Evolutionary conservation across 2,113 vertebrate species (phyloP).

Genomic region (Rhinopomastus cyanomelas): DNA sequence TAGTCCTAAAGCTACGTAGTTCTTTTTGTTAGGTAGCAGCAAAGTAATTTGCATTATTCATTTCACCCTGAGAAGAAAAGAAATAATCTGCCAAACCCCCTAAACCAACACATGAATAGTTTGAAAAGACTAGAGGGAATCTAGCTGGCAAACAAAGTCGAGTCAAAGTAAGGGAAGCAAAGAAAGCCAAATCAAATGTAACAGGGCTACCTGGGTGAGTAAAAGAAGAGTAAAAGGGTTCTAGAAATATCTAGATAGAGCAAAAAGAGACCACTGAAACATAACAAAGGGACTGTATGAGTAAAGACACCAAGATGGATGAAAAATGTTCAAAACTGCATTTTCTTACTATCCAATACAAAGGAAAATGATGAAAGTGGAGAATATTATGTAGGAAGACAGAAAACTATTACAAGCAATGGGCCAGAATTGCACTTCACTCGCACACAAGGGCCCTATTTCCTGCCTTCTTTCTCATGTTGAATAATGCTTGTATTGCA

Average conservation of each 20-base stretch:
- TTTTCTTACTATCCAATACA: neutral
- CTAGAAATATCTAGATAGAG: constrained; percentile 29
- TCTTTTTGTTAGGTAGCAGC: neutral
- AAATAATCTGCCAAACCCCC: neutral
- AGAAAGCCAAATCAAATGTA: constrained; percentile 23
- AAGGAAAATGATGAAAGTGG: neutral
- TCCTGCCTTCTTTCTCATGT: neutral
- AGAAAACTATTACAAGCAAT: neutral
- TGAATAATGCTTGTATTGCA: neutral
- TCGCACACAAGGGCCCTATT: neutral
- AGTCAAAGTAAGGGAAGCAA: neutral
- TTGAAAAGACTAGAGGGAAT: constrained; percentile 17
- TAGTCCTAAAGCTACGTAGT: neutral
- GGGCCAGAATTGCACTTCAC: neutral
- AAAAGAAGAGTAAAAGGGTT: neutral
- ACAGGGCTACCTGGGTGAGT: neutral
- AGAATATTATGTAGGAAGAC: constrained; percentile 16
- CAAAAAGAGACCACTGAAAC: neutral
- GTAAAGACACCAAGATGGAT: neutral
- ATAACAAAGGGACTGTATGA: neutral
- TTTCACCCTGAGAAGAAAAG: neutral
- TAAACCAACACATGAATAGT: neutral
- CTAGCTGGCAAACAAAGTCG: constrained; percentile 21
- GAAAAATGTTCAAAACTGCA: neutral
- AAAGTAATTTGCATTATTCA: constrained; percentile 40